phyloP scores from a whole-genome alignment of 2,888 invertebrate genomes.

The Desoria tigrina region DNA sequence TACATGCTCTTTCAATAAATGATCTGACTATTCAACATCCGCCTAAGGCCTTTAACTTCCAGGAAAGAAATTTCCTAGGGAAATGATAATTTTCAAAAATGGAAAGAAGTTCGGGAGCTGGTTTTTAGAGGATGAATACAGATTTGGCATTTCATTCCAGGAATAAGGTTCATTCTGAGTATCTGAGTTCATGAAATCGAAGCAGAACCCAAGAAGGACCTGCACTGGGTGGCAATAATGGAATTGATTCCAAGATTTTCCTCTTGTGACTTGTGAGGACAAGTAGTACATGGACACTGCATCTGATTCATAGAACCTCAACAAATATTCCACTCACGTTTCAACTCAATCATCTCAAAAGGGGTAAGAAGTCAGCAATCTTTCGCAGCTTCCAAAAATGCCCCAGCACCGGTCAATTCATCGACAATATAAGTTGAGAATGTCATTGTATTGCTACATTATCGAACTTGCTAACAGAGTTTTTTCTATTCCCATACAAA shows the following conservation, averaged over 20 bases:
- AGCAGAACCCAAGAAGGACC: not conserved
- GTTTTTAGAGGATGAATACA: too few species aligned
- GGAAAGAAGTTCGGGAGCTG: too few species aligned
- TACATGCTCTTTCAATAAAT: too few species aligned
- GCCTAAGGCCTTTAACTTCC: too few species aligned
- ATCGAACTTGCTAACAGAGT: not conserved
- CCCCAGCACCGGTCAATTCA: conserved; percentile 4
- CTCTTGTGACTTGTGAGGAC: conserved; percentile 1
- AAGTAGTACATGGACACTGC: conserved; percentile 7
- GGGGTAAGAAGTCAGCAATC: conserved; percentile 44
- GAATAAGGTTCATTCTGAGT: too few species aligned
- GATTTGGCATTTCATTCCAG: too few species aligned
- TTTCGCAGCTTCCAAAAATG: conserved; percentile 15
- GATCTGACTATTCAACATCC: too few species aligned
- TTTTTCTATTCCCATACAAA: not conserved
- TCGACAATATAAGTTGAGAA: conserved; percentile 3
- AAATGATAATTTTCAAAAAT: too few species aligned
- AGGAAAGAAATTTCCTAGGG: too few species aligned
- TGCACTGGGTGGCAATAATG: conserved; percentile 31
- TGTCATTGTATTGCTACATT: not conserved
- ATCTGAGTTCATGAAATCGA: too few species aligned
- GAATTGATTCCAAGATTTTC: conserved; percentile 23
- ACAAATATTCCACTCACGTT: conserved; percentile 47
- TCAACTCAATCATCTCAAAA: conserved; percentile 53
- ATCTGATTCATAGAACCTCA: not conserved